phyloP scores from a whole-genome alignment of 2,113 vertebrate genomes.

The Dromiciops gliroides region DNA sequence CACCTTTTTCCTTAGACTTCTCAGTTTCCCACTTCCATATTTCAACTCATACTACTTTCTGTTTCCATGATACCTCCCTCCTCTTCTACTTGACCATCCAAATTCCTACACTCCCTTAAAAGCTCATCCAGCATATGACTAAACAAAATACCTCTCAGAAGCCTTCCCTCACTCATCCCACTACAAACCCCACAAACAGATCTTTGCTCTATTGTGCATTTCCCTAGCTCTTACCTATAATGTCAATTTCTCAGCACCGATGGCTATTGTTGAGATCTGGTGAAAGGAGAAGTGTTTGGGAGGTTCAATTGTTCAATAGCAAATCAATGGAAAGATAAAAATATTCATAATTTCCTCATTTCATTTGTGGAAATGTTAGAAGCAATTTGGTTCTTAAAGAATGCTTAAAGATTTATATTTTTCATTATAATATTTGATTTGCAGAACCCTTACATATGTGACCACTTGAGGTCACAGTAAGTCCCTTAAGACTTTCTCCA shows the following conservation, averaged over 20 bases:
- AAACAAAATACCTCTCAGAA: not conserved
- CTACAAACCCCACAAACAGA: too few relatives aligned
- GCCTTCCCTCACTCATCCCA: not conserved
- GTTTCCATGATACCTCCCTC: not conserved
- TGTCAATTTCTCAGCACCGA: not conserved
- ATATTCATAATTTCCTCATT: not conserved
- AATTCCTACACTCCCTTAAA: not conserved
- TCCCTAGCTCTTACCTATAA: not conserved
- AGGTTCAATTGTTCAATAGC: not conserved
- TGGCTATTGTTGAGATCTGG: not conserved
- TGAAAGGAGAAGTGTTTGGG: not conserved
- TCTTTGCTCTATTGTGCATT: not conserved
- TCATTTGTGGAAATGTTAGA: not conserved
- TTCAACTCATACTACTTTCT: not conserved
- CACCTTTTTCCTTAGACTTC: not conserved
- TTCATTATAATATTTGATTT: not conserved
- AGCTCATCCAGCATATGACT: not conserved
- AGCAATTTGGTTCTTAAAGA: not conserved
- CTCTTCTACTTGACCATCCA: not conserved
- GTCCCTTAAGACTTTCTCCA: not conserved
- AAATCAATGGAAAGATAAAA: conserved; percentile 20
- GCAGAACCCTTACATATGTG: not conserved
- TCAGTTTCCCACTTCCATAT: not conserved
- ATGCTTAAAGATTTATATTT: not conserved
- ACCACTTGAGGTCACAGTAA: not conserved